Conservation (phyloP, 2,888 invertebrate genomes). For the Drosophila parthenogenetica region DNA sequence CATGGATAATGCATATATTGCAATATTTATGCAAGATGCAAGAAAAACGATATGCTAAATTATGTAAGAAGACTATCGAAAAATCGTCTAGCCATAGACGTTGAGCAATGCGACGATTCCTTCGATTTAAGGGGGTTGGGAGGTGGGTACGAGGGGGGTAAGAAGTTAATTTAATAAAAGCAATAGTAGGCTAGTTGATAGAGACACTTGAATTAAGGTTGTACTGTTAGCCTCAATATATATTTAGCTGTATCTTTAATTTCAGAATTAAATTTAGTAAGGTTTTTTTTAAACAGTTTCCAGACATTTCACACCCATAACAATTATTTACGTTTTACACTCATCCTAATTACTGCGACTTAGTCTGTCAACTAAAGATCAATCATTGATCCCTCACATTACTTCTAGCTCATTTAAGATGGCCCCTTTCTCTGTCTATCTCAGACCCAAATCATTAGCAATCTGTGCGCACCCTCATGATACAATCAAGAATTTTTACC, state of each 20-base stretch:
- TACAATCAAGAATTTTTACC: slow-evolving; percentile 32
- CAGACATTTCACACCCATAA: not conserved
- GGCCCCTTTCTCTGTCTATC: slow-evolving; percentile 17
- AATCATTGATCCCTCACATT: slow-evolving; percentile 60
- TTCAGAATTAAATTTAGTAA: not conserved
- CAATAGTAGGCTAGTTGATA: slow-evolving; percentile 10
- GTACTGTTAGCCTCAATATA: not conserved
- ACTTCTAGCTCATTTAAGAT: slow-evolving; percentile 65
- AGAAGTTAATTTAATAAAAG: slow-evolving; percentile 19
- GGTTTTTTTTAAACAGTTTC: not conserved
- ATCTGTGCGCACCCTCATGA: slow-evolving; percentile 59
- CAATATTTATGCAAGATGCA: slow-evolving; percentile 39
- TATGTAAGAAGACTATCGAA: slow-evolving; percentile 36
- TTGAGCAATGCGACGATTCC: slow-evolving; percentile 11
- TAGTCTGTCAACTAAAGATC: slow-evolving; percentile 42
- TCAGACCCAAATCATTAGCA: slow-evolving; percentile 59
- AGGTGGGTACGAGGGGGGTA: not conserved
- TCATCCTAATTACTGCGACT: slow-evolving; percentile 34
- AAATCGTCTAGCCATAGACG: slow-evolving; percentile 15
- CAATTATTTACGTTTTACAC: slow-evolving; percentile 8
- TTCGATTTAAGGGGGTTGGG: not conserved
- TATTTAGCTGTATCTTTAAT: not conserved
- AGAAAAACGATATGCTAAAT: slow-evolving; percentile 38
- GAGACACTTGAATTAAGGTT: not conserved
- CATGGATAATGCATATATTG: slow-evolving; percentile 39